Evolutionary conservation across 1,140 invertebrate species (phyloP), one percentile per base, ranked within the genome.

Genomic region (Drosophila tristis): DNA sequence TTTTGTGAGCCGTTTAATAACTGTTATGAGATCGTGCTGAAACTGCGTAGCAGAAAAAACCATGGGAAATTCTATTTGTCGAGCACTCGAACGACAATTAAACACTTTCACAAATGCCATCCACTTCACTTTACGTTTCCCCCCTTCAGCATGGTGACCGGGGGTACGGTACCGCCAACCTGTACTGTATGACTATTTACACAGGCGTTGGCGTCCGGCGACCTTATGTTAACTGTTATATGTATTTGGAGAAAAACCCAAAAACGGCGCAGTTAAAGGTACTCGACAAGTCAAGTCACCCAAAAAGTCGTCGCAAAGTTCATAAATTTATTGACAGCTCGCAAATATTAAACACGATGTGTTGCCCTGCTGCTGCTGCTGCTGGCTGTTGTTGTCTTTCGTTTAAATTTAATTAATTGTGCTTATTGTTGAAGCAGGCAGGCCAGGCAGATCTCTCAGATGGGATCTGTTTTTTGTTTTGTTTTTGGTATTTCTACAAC

Each of bases 361-460:
- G 16, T n/a, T 26, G 35, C 20, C 35, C 5, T 9, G 4, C 42
- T 20, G 20, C 20, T 20, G 20, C 20, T 20, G 20, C 20, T 65
- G 25, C 51, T 55, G 35, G 39, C 62, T 71, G 67, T 50, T 72
- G 48, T 73, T 74, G 47, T 70, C 61, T 86, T 39, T 86, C 58
- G 74, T 31, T 78, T 87, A 78, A 86, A 82, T 87, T 89, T 70
- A 89, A 89, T 87, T 89, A 87, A 87, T 89, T 86, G 81, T 77
- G 11, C 44, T 68, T 73, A 81, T 80, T 84, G 80, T 75, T 60
- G 51, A 26, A 26, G 51, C 49, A 61, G 25, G 57, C 35, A 39
- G 9, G 31, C 9, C 26, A 35, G 31, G 2, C 11, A 39, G 26
- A 29, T 13, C 11, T 5, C 11, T 4, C 11, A 39, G 35, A 39